A percentile compares a stretch with the other conserved stretches of the same genome.
These are phyloP conservation scores for Smithornis capensis DNA, from an alignment of 2,113 vertebrate genomes.

Conservation along the genomic window DNA sequence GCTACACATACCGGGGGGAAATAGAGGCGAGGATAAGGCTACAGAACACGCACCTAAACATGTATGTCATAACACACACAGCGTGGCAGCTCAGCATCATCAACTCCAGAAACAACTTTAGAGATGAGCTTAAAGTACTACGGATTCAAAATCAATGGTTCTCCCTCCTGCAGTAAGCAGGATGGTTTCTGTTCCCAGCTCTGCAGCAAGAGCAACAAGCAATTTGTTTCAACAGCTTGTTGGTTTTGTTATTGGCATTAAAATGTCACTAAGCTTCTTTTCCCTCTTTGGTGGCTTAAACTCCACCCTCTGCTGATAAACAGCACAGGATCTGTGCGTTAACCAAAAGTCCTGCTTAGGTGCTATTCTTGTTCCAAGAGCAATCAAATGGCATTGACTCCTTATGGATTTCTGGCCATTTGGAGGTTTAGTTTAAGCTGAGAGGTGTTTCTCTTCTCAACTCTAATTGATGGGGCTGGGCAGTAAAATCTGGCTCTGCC, in stretches of 20 bases:
- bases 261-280: not conserved
- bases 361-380: not conserved
- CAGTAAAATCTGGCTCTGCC: not conserved
- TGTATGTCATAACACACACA: rapidly evolving
- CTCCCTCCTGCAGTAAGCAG: not conserved
- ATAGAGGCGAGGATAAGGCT: not conserved
- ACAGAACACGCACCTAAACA: not conserved
- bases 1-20: not conserved
- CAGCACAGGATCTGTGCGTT: not conserved
- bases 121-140: not conserved
- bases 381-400: not conserved
- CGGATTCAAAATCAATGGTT: not conserved
- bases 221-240: not conserved
- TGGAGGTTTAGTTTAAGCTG: not conserved
- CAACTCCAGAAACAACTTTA: not conserved
- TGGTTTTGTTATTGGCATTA: not conserved
- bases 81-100: not conserved
- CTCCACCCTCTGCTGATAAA: not conserved
- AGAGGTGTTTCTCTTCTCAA: not conserved
- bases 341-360: not conserved
- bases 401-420: not conserved
- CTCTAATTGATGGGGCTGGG: not conserved
- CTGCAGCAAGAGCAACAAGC: rapidly evolving
- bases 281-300: not conserved
- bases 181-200: not conserved